Evolutionary conservation across 2,113 vertebrate genomes (phyloP).

Genomic region (Seriola rivoliana): DNA sequence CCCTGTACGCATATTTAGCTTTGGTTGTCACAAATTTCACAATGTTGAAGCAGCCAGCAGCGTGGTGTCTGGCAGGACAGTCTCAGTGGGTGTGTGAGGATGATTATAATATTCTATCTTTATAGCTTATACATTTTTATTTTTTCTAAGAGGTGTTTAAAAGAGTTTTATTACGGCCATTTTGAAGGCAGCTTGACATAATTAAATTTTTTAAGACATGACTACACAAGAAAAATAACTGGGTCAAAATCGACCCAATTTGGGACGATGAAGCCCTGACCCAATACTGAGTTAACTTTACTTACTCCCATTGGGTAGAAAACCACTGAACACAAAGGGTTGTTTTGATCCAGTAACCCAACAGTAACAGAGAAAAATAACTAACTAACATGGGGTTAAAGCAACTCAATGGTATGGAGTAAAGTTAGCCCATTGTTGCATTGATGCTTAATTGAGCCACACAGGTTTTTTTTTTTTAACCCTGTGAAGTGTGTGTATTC

Average conservation of each 20-base stretch:
- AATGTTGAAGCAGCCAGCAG: conserved; percentile 44
- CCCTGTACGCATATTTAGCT: conserved; percentile 43
- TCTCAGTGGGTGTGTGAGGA: conserved; percentile 22
- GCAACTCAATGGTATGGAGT: background rate
- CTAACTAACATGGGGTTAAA: background rate
- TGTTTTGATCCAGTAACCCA: background rate
- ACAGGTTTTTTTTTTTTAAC: no score
- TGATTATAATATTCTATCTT: conserved; percentile 8
- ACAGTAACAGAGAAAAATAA: background rate
- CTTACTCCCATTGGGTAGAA: background rate
- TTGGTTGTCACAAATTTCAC: conserved; percentile 52
- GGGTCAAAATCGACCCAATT: background rate
- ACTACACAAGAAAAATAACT: background rate
- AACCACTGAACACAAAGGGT: background rate
- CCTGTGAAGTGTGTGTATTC: background rate
- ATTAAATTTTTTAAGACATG: background rate
- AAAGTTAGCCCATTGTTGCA: background rate
- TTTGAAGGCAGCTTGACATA: background rate
- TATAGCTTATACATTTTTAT: background rate
- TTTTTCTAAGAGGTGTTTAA: background rate
- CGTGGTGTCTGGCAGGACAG: conserved; percentile 39
- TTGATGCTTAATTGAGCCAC: no score
- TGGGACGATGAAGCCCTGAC: background rate
- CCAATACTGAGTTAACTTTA: background rate
- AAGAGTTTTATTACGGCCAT: background rate